Evolutionary conservation across 2,888 invertebrate species (phyloP).

Genomic region (Hedychridium roseum): DNA sequence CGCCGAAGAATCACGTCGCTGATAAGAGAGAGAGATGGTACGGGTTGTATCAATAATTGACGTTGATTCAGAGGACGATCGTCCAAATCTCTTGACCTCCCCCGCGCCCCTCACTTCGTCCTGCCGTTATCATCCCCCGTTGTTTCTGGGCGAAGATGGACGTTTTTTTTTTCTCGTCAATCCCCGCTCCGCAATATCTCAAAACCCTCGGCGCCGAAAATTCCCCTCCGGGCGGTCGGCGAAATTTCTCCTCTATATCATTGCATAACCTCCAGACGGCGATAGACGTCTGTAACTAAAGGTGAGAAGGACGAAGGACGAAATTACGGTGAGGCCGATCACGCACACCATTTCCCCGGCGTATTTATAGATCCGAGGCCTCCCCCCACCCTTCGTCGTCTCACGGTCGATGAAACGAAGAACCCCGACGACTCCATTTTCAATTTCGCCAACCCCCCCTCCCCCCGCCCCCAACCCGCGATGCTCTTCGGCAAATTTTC

Average conservation of each 20-base stretch:
- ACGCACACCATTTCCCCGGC: constrained; percentile 9
- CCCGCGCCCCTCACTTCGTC: constrained; percentile 18
- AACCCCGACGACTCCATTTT: constrained; percentile 12
- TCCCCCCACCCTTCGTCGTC: constrained; percentile 8
- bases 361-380: constrained; percentile 26
- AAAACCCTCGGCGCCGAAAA: constrained; percentile 12
- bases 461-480: background rate
- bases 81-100: too few relatives aligned
- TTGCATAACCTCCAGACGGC: constrained; percentile 38
- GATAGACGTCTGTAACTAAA: constrained; percentile 28
- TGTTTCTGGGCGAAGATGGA: background rate
- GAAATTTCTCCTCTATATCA: constrained; percentile 20
- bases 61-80: too few relatives aligned
- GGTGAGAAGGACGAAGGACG: constrained; percentile 21
- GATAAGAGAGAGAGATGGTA: too few relatives aligned
- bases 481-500: too few relatives aligned
- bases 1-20: too few relatives aligned
- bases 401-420: constrained; percentile 15
- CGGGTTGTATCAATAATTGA: too few relatives aligned
- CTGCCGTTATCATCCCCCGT: background rate
- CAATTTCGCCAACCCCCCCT: background rate
- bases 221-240: too few relatives aligned
- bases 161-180: background rate
- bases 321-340: constrained; percentile 28
- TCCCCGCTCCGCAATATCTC: background rate